These are phyloP conservation scores for Eupsilia transversa DNA, from an alignment of 2,888 invertebrate species.

Conservation along the genomic window DNA sequence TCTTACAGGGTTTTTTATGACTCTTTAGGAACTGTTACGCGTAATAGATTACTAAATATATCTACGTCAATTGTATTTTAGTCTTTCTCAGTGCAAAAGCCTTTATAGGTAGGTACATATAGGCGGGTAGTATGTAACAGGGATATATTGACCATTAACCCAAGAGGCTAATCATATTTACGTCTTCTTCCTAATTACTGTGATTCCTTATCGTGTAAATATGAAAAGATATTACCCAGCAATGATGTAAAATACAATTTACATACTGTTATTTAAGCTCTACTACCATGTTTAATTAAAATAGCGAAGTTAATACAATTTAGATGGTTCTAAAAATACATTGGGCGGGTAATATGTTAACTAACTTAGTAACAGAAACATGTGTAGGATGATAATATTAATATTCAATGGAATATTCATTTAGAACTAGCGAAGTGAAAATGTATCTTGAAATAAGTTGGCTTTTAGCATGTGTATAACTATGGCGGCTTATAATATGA, in stretches of 20 bases:
- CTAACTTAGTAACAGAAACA: constrained; percentile 1
- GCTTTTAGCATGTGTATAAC: not conserved
- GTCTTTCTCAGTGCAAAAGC: too few species aligned
- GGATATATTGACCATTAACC: constrained; percentile 6
- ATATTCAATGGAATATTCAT: constrained; percentile 9
- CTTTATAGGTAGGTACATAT: not conserved
- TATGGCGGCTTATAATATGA: not conserved
- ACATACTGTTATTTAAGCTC: constrained; percentile 8
- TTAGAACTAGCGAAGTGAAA: not conserved
- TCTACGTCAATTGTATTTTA: too few species aligned
- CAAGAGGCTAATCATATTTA: not conserved
- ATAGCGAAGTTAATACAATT: constrained; percentile 6
- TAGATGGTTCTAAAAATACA: constrained; percentile 15
- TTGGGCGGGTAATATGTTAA: constrained; percentile 1
- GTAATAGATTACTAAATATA: too few species aligned
- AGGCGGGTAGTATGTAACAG: not conserved
- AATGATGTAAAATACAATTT: constrained; percentile 13
- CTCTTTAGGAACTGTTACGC: too few species aligned
- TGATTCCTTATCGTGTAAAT: not conserved
- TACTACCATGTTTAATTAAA: not conserved
- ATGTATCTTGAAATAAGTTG: not conserved
- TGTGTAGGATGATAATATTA: constrained; percentile 11
- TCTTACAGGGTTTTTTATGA: too few species aligned
- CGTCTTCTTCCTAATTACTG: not conserved
- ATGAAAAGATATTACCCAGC: not conserved